Evolutionary conservation across 2,888 invertebrate species (phyloP).

Genomic region (Axea sp.): DNA sequence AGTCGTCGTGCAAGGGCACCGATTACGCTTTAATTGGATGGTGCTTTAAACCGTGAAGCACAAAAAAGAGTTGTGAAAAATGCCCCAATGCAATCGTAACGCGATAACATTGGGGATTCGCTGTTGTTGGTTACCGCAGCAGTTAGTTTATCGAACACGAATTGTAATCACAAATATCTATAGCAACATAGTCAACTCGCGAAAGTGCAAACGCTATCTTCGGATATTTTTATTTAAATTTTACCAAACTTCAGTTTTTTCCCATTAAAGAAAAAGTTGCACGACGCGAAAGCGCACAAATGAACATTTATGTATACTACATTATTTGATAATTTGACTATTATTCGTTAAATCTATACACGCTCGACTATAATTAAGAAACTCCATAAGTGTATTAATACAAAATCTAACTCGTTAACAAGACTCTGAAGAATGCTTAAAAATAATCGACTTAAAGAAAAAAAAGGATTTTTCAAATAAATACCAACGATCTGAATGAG

Average conservation of each 20-base stretch:
- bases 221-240: conserved; percentile 24
- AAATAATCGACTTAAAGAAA: no score
- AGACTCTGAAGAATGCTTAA: no score
- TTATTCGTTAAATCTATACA: no score
- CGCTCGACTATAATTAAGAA: no score
- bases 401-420: no score
- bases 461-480: no score
- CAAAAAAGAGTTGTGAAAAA: conserved; percentile 21
- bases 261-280: conserved; percentile 5
- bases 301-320: no score
- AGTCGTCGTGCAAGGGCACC: conserved; percentile 19
- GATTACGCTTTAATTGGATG: conserved; percentile 51
- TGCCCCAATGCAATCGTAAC: conserved; percentile 6
- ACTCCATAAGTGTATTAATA: no score
- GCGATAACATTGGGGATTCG: conserved; percentile 11
- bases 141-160: conserved; percentile 39
- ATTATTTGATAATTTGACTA: no score
- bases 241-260: conserved; percentile 24
- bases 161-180: conserved; percentile 33
- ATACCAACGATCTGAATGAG: no score
- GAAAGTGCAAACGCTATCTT: conserved; percentile 3
- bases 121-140: conserved; percentile 29
- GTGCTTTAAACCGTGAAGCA: conserved; percentile 20
- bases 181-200: conserved; percentile 6
- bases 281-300: not conserved